Evolutionary conservation across 2,888 invertebrate genomes (phyloP), one percentile per base, ranked within the genome.

Genomic region (Hemaris fuciformis): DNA sequence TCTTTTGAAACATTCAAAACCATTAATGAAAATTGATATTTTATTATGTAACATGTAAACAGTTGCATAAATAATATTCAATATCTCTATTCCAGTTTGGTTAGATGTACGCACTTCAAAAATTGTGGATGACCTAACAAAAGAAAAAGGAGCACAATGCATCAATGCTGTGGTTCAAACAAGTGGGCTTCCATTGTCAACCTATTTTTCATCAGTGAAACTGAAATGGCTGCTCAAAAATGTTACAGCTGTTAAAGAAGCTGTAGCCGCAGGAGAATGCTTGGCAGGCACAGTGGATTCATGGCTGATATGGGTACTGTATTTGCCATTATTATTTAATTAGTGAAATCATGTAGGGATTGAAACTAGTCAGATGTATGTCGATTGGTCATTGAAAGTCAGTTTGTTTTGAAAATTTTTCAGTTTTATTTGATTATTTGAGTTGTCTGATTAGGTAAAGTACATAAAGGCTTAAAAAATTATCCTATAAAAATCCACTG

Each of bases 201-300:
- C 98, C 58, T 99, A 99, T 87, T 99, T 99, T 85, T 98, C 98
- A 76, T 99, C 99, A 8, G 93, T 99, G 0, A 99, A 99, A 89
- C 93, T 99, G 59, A 95, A 95, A 77, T 99, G 99, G 99, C 89
- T 99, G 45, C 91, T 99, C 64, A 96, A 98, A 79, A 97, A 99
- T 91, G 95, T 97, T 25, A 92, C 95, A 1, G 94, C 94, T 38
- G 96, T 99, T 0, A 93, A 94, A 71, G 91, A 95, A 67, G 96
- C 97, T 0, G 91, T 97, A 3, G 88, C 93, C 56, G 93, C 95
- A 53, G 94, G 95, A 15, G 93, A 94, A 63, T 97, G 97, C 77
- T 89, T 95, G 74, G 97, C 97, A 79, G 98, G 98, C 59, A 99
- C 98, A 46, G 95, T 99, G 10, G 99, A 99, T 83, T 95, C 98